These are phyloP conservation scores for Aegotheles bennettii DNA, from an alignment of 2,113 vertebrate species.

Conservation along the genomic window DNA sequence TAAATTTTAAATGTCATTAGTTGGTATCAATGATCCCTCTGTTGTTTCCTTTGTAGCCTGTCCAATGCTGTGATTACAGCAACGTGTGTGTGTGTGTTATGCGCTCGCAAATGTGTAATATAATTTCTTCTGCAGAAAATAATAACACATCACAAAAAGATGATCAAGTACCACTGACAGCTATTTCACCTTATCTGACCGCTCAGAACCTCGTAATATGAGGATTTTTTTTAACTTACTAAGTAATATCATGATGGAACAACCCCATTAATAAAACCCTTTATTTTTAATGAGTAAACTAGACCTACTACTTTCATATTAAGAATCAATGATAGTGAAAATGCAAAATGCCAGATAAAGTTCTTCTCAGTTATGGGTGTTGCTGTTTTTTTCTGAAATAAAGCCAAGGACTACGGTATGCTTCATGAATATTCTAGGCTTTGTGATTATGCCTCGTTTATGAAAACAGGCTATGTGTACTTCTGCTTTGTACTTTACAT, in stretches of 20 bases:
- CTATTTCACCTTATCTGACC: neutral
- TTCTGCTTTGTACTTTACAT: neutral
- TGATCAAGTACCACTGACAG: neutral
- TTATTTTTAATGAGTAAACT: neutral
- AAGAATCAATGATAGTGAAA: constrained; percentile 7
- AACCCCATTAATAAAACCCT: neutral
- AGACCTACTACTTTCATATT: neutral
- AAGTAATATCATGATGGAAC: neutral
- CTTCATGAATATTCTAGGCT: neutral
- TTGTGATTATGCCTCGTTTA: neutral
- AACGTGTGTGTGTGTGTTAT: accelerated
- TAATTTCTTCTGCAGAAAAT: neutral
- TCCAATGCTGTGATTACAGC: neutral
- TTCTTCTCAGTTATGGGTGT: neutral
- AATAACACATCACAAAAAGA: neutral
- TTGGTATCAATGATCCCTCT: neutral
- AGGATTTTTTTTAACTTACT: neutral
- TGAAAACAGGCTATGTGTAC: neutral
- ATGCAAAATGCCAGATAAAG: neutral
- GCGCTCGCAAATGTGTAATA: neutral
- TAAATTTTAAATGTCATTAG: constrained; percentile 14
- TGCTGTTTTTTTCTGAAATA: neutral
- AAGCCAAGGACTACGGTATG: neutral
- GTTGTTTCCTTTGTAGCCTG: neutral
- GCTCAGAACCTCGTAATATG: neutral